Conservation (phyloP, 2,797 vertebrate species). For the Telmatherina bonti region DNA sequence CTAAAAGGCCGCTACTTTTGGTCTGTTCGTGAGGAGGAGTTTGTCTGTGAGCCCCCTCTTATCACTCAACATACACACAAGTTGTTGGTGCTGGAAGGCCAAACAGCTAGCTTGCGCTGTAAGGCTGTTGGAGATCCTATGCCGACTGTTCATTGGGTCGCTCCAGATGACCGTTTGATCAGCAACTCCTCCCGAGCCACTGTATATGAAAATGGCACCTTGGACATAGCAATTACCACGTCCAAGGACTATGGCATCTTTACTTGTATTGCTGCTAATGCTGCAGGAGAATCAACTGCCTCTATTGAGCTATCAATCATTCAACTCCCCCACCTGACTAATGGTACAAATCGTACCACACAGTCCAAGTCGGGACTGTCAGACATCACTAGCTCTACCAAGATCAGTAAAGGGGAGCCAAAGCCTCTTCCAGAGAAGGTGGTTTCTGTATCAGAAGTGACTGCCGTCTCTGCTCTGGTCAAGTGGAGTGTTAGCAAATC, state of each 20-base stretch:
- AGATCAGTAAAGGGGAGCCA: conserved; percentile 90
- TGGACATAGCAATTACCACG: conserved; percentile 94
- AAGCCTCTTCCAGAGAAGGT: conserved; percentile 89
- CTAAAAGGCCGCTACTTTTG: conserved; percentile 98
- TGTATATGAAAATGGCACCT: conserved; percentile 94
- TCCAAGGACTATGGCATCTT: conserved; percentile 96
- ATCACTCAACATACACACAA: conserved; percentile 98
- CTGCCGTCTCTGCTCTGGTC: conserved; percentile 91
- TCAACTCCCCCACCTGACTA: conserved; percentile 95
- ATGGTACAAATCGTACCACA: conserved; percentile 88
- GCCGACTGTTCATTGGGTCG: conserved; percentile 96
- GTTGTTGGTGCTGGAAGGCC: conserved; percentile 94
- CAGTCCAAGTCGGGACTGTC: conserved; percentile 95
- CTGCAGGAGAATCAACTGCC: conserved; percentile 96
- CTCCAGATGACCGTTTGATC: conserved; percentile 93
- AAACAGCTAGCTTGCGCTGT: conserved; percentile 94
- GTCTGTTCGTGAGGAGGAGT: conserved; percentile 95
- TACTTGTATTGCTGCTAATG: conserved; percentile 97
- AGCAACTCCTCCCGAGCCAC: conserved; percentile 93
- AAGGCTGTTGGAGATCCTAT: conserved; percentile 96
- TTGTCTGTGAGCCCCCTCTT: conserved; percentile 95
- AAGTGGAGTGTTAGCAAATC: conserved; percentile 97
- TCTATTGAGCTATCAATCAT: conserved; percentile 95
- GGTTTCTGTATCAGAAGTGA: conserved; percentile 94
- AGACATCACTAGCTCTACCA: conserved; percentile 96